A percentile compares a stretch with the other conserved stretches of the same genome.
These are phyloP conservation scores for Callorhinus ursinus DNA, from an alignment of 2,113 vertebrate species.

Conservation along the genomic window DNA sequence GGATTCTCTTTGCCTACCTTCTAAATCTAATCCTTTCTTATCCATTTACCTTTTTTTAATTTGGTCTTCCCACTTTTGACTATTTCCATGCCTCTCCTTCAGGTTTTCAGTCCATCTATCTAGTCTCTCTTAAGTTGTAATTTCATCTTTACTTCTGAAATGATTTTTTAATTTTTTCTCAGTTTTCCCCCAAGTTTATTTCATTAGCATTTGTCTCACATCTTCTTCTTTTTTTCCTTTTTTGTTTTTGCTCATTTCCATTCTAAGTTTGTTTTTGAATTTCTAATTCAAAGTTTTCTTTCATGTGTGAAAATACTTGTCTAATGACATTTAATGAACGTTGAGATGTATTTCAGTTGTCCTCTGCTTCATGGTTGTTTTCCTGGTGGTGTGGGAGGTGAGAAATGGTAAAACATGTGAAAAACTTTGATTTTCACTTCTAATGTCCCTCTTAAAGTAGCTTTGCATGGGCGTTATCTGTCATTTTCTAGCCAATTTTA, in stretches of 20 bases:
- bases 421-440: slow-evolving; percentile 42
- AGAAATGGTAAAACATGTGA: neutral
- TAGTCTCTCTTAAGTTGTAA: neutral
- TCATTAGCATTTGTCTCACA: neutral
- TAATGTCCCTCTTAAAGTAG: slow-evolving; percentile 52
- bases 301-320: neutral
- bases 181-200: neutral
- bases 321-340: slow-evolving; percentile 10
- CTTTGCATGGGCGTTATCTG: slow-evolving; percentile 28
- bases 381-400: neutral
- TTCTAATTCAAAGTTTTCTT: slow-evolving; percentile 28
- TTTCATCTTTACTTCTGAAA: neutral
- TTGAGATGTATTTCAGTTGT: neutral
- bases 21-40: neutral
- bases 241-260: neutral
- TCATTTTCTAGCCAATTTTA: slow-evolving; percentile 32
- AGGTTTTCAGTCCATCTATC: neutral
- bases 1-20: neutral
- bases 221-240: neutral
- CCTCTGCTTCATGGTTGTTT: neutral
- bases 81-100: neutral
- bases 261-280: neutral
- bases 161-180: neutral
- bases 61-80: neutral
- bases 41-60: neutral